Evolutionary conservation across 2,113 vertebrate species (phyloP), one percentile per base, ranked within the genome.

Genomic region (Myotis brandtii): DNA sequence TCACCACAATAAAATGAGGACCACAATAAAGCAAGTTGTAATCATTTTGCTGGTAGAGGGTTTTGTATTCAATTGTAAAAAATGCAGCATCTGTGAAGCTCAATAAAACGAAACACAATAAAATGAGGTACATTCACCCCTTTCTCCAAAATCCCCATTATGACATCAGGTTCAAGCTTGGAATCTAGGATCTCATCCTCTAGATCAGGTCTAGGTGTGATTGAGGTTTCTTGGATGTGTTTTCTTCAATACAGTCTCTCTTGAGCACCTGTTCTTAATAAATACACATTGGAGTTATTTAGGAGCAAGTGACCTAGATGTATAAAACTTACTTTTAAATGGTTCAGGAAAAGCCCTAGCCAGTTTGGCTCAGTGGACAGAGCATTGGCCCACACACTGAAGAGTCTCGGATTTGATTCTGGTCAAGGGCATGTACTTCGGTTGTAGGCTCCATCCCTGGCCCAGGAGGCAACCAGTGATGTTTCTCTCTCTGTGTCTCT

Each of bases 321-420:
- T 67, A 85, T 40, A 23, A 67, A 82, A 76, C 21, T 48, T 92
- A 90, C 48, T 87, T 86, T 90, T 73, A 92, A 82, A 77, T 54
- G 27, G 62, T 64, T 64, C 62, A 64, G 27, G 27, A 25, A 64
- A 64, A 62, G 16, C 64, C 64, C 30, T 66, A 16, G 64, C 30
- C 64, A 66, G 64, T 66, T 30, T 66, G 64, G 64, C 64, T 66
- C 64, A 64, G 62, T 14, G 25, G 64, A 32, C 30, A 32, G 64
- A 66, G 27, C 64, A 32, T 32, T 32, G 27, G 27, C 64, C 64
- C 64, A 66, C 13, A 32, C 5, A 66, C 62, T 66, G 30, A 66
- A 32, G 13, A 13, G 27, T 66, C 14, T 27, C 64, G 5, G 64
- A 30, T 66, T 66, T 32, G 11, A 66, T 66, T 66, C 30, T 32